phyloP scores from a whole-genome alignment of 2,888 invertebrate species.

The Diarsia dahlii region DNA sequence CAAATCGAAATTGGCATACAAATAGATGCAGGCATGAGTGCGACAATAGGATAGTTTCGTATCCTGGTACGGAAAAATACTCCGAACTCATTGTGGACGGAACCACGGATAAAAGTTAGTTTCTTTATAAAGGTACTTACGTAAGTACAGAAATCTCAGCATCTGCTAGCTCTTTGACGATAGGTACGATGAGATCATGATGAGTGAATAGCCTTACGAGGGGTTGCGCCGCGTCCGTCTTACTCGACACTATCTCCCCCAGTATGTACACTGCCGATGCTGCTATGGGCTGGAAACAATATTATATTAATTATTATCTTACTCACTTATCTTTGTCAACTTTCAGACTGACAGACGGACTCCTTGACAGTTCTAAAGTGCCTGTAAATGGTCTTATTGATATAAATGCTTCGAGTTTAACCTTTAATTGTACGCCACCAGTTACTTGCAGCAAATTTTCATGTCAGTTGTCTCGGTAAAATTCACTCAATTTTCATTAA shows the following conservation, averaged over 20 bases:
- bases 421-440: no score
- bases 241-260: constrained; percentile 96
- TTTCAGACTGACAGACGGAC: not conserved
- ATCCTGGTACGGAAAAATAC: not conserved
- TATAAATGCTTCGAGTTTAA: not conserved
- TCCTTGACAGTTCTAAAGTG: not conserved
- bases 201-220: constrained; percentile 96
- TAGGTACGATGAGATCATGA: constrained; percentile 95
- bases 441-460: no score
- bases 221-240: constrained; percentile 97
- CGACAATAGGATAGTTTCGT: no score
- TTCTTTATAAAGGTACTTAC: constrained; percentile 88
- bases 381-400: not conserved
- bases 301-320: not conserved
- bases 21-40: not conserved
- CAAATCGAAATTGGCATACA: not conserved
- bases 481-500: no score
- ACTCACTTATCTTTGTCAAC: not conserved
- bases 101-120: not conserved
- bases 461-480: no score
- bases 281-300: constrained; percentile 92
- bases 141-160: constrained; percentile 97
- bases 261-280: constrained; percentile 95
- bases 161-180: constrained; percentile 95
- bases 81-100: not conserved